Evolutionary conservation across 2,888 invertebrate genomes (phyloP).

Genomic region (Lamproptera curius): DNA sequence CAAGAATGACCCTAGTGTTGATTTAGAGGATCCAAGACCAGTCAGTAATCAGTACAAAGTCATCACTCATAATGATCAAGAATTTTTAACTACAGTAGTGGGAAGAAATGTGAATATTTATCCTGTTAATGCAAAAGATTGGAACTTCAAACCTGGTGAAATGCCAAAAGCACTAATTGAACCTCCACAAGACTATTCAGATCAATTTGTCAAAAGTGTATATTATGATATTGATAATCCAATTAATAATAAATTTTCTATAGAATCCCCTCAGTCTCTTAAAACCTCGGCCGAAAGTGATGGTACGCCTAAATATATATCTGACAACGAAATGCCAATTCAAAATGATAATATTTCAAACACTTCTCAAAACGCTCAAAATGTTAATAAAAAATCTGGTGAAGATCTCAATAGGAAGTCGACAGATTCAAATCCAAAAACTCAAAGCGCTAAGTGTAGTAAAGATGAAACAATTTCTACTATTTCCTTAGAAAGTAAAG

Average conservation of each 20-base stretch:
- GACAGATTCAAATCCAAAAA: constrained; percentile 7
- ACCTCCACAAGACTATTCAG: constrained; percentile 24
- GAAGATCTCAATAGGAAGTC: background rate
- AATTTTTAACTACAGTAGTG: constrained; percentile 35
- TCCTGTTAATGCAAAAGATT: constrained; percentile 38
- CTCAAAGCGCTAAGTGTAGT: background rate
- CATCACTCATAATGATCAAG: constrained; percentile 36
- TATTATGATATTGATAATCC: constrained; percentile 42
- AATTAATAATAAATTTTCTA: constrained; percentile 21
- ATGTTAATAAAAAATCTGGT: background rate
- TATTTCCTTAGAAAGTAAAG: constrained; percentile 19
- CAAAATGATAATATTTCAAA: background rate
- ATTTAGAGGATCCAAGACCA: constrained; percentile 55
- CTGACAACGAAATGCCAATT: background rate
- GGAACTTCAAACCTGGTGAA: constrained; percentile 36
- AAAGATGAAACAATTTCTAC: background rate
- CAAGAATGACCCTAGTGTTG: constrained; percentile 36
- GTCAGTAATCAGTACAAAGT: constrained; percentile 48
- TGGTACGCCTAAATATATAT: background rate
- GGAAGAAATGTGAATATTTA: constrained; percentile 43
- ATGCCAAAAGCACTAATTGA: constrained; percentile 42
- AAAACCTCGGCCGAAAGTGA: constrained; percentile 6
- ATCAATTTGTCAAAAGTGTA: constrained; percentile 25
- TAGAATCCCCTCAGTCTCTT: background rate
- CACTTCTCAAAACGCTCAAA: background rate